A percentile compares a stretch with the other conserved stretches of the same genome.
Evolutionary conservation across 2,797 vertebrate genomes (phyloP).

Genomic region (Benthosema pterotum): DNA sequence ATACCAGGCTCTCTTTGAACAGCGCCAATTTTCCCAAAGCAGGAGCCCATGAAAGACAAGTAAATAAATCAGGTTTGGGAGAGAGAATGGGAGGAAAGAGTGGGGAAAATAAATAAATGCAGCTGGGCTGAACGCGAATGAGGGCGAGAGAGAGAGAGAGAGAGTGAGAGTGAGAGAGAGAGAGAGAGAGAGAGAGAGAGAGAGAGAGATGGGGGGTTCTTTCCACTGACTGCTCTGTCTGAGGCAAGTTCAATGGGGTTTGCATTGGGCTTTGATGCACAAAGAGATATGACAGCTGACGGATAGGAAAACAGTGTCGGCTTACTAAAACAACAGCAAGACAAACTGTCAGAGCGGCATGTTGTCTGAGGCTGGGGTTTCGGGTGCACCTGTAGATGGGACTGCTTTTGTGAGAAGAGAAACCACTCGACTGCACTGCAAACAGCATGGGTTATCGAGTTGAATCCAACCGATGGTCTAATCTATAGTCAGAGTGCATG

Average conservation of each 20-base stretch:
- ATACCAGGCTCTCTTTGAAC: slow-evolving; percentile 17
- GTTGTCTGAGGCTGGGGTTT: slow-evolving; percentile 2
- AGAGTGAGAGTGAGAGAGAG: no score
- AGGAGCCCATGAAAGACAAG: slow-evolving; percentile 40
- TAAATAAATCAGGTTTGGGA: slow-evolving; percentile 39
- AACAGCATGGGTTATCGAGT: slow-evolving; percentile 3
- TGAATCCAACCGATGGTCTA: not conserved
- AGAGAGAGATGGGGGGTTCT: not conserved
- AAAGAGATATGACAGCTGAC: slow-evolving; percentile 52
- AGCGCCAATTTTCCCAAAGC: slow-evolving; percentile 29
- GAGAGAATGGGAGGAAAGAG: not conserved
- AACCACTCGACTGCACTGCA: slow-evolving; percentile 3
- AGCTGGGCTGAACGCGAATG: not conserved
- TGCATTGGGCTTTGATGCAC: slow-evolving; percentile 58
- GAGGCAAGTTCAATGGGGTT: slow-evolving; percentile 56
- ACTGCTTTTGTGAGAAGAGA: not conserved
- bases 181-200: no score
- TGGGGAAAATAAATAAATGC: not conserved
- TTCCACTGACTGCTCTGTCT: slow-evolving; percentile 43
- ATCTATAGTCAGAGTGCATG: not conserved
- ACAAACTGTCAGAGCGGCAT: slow-evolving; percentile 42
- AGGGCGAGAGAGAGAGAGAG: no score
- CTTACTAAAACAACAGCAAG: slow-evolving; percentile 58
- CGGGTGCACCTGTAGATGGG: slow-evolving; percentile 45
- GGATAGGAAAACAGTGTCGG: slow-evolving; percentile 50